Conservation (phyloP, 23 tunicate genomes). For the Halocynthia aurantium region DNA sequence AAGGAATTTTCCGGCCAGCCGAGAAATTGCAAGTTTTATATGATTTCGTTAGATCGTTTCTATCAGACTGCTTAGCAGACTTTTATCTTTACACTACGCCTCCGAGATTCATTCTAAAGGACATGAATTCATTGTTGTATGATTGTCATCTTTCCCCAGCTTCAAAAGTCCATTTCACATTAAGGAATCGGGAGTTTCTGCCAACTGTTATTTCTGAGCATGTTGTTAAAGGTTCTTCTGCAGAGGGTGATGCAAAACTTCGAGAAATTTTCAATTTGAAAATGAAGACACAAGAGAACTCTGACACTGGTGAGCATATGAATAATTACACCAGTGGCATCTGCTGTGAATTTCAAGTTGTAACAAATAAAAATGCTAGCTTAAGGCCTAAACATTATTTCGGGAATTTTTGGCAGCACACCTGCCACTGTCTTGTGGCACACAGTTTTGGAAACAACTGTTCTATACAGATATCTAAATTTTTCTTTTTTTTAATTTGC, state of each 20-base stretch:
- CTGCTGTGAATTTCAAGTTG: too few species aligned
- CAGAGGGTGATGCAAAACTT: slow-evolving; percentile 9
- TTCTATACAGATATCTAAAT: too few species aligned
- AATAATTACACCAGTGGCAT: too few species aligned
- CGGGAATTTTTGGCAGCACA: too few species aligned
- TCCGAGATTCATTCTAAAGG: slow-evolving; percentile 34
- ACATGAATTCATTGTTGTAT: slow-evolving; percentile 31
- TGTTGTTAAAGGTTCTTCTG: not conserved
- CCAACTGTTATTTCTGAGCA: not conserved
- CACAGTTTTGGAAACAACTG: too few species aligned
- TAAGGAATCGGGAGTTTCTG: slow-evolving; percentile 2
- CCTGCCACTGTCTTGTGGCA: too few species aligned
- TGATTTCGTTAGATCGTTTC: slow-evolving; percentile 27
- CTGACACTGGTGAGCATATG: too few species aligned
- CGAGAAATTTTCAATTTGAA: slow-evolving; percentile 16
- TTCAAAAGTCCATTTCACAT: slow-evolving; percentile 17
- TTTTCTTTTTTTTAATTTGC: too few species aligned
- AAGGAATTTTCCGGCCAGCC: slow-evolving; percentile 51
- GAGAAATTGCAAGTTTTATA: slow-evolving; percentile 29
- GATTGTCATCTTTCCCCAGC: slow-evolving; percentile 29
- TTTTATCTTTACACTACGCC: slow-evolving; percentile 40
- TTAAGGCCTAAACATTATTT: too few species aligned
- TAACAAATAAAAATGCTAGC: too few species aligned
- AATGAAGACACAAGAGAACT: too few species aligned
- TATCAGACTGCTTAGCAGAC: not conserved